A percentile compares a stretch with the other conserved stretches of the same genome.
phyloP scores from a whole-genome alignment of 1,140 invertebrate genomes.

The Bombyx mandarina region DNA sequence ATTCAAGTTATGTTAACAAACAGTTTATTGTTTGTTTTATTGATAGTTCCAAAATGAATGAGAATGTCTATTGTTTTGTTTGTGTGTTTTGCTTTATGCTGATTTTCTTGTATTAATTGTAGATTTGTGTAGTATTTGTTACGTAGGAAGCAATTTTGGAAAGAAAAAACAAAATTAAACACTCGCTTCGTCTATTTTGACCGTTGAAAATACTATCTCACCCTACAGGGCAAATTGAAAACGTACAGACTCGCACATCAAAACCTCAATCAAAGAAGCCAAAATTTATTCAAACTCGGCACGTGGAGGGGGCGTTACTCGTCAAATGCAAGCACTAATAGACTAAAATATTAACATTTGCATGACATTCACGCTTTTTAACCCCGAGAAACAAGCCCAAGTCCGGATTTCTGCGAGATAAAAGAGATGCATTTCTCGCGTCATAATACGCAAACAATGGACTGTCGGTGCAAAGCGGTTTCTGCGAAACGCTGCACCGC shows the following conservation, averaged over 20 bases:
- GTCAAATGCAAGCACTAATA: too few species aligned
- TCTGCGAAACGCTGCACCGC: conserved; percentile 24
- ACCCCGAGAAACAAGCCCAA: too few species aligned
- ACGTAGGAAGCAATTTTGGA: too few species aligned
- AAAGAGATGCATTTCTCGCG: conserved; percentile 31
- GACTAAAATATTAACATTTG: too few species aligned
- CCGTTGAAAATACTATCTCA: conserved; percentile 1
- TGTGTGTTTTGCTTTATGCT: neutral
- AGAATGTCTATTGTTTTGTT: neutral
- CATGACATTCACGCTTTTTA: too few species aligned
- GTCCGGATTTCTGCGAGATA: conserved; percentile 7
- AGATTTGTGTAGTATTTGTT: too few species aligned
- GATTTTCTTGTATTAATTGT: neutral
- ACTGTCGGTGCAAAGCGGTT: conserved; percentile 20
- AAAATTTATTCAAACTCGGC: too few species aligned
- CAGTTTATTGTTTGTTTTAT: conserved; percentile 16
- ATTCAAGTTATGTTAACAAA: conserved; percentile 10
- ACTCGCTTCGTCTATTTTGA: too few species aligned
- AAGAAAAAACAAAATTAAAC: too few species aligned
- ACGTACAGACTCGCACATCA: conserved; percentile 49
- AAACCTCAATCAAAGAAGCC: conserved; percentile 26
- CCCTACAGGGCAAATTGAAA: conserved; percentile 43
- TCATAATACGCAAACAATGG: conserved; percentile 34
- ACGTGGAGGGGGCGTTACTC: too few species aligned
- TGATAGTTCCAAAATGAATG: conserved; percentile 3